Evolutionary conservation across 2,888 invertebrate species (phyloP), one percentile per base, ranked within the genome.

Genomic region (Nycteola revayana): DNA sequence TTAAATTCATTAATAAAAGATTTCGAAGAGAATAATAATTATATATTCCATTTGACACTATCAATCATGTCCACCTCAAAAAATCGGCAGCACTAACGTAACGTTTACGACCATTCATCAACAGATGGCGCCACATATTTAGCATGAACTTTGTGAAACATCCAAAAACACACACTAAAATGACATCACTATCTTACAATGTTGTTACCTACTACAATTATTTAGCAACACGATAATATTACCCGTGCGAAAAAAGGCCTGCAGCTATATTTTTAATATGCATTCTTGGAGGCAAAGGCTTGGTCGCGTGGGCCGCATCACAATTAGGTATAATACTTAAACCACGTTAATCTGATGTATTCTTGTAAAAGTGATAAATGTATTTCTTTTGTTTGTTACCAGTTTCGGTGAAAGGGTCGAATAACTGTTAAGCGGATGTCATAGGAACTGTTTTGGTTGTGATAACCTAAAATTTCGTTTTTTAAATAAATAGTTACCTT

Each of bases 211-310:
- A 66, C 62, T 58, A 58, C 69, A 68, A 75, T 72, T 68, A 74
- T 71, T 73, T 67, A 69, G 64, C 58, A 48, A 47, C 60, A 65
- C 60, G 49, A 60, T 70, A 72, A 70, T 72, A 73, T 73, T 72
- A 69, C 66, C 64, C 70, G 60, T 72, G 73, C 70, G 66, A 78
- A 79, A 75, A 73, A 75, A 73, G 66, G 64, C 60, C 52, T 70
- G 68, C 60, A 62, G 65, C 66, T 60, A 74, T 74, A 77, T 75
- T 75, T 75, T 79, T 75, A 72, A 76, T n/a, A n/a, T 72, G 75
- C 75, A 75, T 78, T 79, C 76, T 72, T 58, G 66, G 67, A 78
- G 70, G 64, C 58, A 54, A 54, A 69, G 68, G 65, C 65, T 61
- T 43, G 59, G 49, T 43, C 32, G 68, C 76, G 79, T 77, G 79